Evolutionary conservation across 2,797 vertebrate genomes (phyloP), one percentile per base, ranked within the genome.

Genomic region (Nyctibius grandis): DNA sequence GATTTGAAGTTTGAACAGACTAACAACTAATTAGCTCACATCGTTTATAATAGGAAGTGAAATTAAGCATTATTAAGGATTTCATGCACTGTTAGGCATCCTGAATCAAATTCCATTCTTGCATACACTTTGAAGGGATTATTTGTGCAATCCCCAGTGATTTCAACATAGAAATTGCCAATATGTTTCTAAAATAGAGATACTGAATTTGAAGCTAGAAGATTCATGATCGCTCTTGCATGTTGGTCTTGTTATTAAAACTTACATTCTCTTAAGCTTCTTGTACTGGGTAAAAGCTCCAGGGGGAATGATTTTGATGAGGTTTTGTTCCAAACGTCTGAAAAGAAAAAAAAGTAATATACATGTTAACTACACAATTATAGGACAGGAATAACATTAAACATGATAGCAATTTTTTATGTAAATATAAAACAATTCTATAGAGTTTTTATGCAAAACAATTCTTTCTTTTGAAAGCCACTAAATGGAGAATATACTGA

Each of bases 221-320:
- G 69, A 77, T 60, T 90, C 40, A 51, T 48, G 85, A 89, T 75
- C 76, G 73, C 68, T 85, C 29, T 88, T 81, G 60, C 75, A 78
- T 25, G 44, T 72, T 88, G n/a, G 50, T 82, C 86, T 91, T 38
- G 36, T 60, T 96, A 91, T 72, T 95, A 96, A 88, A 92, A 98
- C 99, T 99, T 98, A 99, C 99, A 99, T 99, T 97, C 99, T 98
- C 97, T 99, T 99, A 86, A 99, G 99, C 94, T 99, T 99, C 98
- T 99, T 99, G 97, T 99, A 99, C 51, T 98, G 98, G 60, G 98
- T 98, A 97, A 99, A 99, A 85, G 99, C 99, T 98, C 99, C 99
- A 26, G 99, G 98, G 23, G 99, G 98, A 97, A 99, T 98, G 89
- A 97, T 98, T 97, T 99, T 99, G 98, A 99, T 99, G 98, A 99